Base-by-base conservation (phyloP, 2,113 vertebrate species). In the Elgaria multicarinata region DNA sequence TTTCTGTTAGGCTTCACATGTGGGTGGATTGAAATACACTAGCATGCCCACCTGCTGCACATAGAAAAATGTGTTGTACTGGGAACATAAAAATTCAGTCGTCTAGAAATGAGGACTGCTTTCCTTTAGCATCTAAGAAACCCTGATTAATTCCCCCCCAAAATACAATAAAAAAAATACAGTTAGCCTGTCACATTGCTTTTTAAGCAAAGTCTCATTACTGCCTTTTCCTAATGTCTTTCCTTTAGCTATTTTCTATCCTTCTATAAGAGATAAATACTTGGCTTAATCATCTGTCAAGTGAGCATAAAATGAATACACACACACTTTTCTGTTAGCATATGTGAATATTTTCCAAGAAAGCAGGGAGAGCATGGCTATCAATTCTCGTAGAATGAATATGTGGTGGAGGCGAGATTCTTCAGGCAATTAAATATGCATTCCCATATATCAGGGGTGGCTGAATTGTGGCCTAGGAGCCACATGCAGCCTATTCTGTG, bases 21-120 rank as follows among this genome's bases (percentile, higher is more conserved):
- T 95, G 92, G 95, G 95, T 91, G 95, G 93, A 91, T 78, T 93
- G 91, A 92, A 95, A 92, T 93, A 94, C 93, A 95, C 93, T 95
- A 94, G 86, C 91, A 91, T 93, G 89, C 94, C 94, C 96, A 96
- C 95, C 91, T 78, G 81, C 92, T 91, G 94, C 94, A 91, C 92
- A 88, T 28, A 94, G 94, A 93, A 89, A 94, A 94, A 94, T 87
- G 92, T 93, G 91, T 95, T 95, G 92, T 92, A 91, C 94, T 94
- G 81, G 31, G 92, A 94, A 77, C 90, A 75, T 58, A 87, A 93
- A 94, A 95, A 93, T 93, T 84, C 91, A 94, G 93, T 93, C 95
- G 96, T 95, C 93, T 93, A 91, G 83, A 94, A 92, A 77, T 93
- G 92, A 90, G 1, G 1, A 46, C 90, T 95, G 85, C 80, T 39